Evolutionary conservation across 23 tunicate genomes (phyloP), one percentile per base, ranked within the genome.

Genomic region (Aplidium turbinatum): DNA sequence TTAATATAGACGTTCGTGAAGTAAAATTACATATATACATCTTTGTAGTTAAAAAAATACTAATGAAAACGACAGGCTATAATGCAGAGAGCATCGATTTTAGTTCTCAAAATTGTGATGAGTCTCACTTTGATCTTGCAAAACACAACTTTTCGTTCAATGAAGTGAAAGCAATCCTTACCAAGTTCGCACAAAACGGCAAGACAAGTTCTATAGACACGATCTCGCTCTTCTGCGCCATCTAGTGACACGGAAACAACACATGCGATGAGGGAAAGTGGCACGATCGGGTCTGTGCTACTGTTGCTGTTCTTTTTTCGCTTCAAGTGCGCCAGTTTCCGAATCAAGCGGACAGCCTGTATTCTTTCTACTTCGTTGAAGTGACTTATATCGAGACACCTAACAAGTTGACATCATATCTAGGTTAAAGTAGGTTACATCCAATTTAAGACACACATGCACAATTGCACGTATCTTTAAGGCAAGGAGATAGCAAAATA

Each of bases 351-450:
- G 51, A 89, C 76, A 20, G 89, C 87, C 40, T 89, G 96, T 20
- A 89, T 89, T 55, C 96, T 42, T 55, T 89, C 96, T 7, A 89
- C 89, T 72, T 89, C 96, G 36, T 89, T 89, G 36, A 89, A 89
- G 66, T 89, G 96, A 55, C 96, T 89, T 63, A 89, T 89, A 63
- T 89, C 96, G n/a, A 89, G 63, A 72, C 96, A 89, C 33, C 85
- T 89, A 38, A 63, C 2, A 57, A 60, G 46, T 3, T 9, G 11
- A 9, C 50, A 16, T 42, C 50, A 11, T 9, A 9, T 42, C 50
- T 11, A 16, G 11, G 50, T 11, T 42, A 9, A 9, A 42, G 50
- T 9, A 42, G 50, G 50, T 42, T 9, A 9, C 11, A 42, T 9
- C 50, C 16, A n/a, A n/a, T n/a, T n/a, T n/a, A n/a, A n/a, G n/a